Base-by-base conservation (phyloP, 2,797 vertebrate species). In the Lerista edwardsae region DNA sequence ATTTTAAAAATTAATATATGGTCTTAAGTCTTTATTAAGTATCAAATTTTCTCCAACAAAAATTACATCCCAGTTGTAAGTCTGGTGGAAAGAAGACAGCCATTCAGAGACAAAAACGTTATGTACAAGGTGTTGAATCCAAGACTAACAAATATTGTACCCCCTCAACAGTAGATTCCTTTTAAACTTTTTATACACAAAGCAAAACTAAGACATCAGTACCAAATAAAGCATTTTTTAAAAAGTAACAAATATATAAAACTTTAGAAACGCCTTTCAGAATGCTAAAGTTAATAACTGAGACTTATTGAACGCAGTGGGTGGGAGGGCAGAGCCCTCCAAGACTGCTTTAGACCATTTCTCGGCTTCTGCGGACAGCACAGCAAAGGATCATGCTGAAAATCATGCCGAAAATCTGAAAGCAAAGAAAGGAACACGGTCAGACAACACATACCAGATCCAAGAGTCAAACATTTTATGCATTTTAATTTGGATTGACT, bases 381-480 rank as follows among this genome's bases (percentile, higher is more conserved):
- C 98, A 99, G 95, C 97, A 98, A 77, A 99, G 95, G 88, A 99
- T 94, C 98, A 99, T 99, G 93, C 98, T 99, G 94, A 99, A 99
- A 94, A 99, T 97, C 98, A 99, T 99, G 80, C 98, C 98, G 9
- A 99, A 98, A 83, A 99, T 93, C 98, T 99, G 95, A 0, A 91
- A 94, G 84, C 92, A 89, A 61, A 31, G 29, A 9, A 47, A 39
- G 75, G 76, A 4, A 27, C 1, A 11, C 29, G 12, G 2, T 36
- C 12, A 61, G 31, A 36, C 27, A 65, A 41, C 36, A 31, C 4
- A 14, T 7, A 68, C 14, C 17, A 21, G 34, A 62, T 36, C 31
- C 39, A 62, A 1, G 9, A 57, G n/a, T 51, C 23, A 44, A 75
- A 4, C 4, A n/a, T 8, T 2, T 27, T 34, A 2, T 15, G 36